Base-by-base conservation (phyloP, 2,113 vertebrate species). In the Poecile atricapillus region DNA sequence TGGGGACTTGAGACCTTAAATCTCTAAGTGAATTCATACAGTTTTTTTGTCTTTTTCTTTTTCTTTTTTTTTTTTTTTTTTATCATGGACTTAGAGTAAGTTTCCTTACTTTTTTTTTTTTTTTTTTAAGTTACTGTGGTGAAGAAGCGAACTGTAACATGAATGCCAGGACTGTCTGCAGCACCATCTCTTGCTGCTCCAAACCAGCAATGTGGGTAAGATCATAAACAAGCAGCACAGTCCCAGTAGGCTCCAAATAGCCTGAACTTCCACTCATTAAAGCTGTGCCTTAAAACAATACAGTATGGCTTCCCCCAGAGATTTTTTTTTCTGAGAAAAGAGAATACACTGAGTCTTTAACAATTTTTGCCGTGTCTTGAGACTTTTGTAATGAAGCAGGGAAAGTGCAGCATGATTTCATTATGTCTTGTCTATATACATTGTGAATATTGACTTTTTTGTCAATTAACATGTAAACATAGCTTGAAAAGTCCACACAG, bases 401-500 rank as follows among this genome's bases (percentile, higher is more conserved):
- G 44, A 87, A 91, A 87, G n/a, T 41, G 11, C 8, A 89, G 17
- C 20, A 39, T 33, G 35, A 37, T 71, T 71, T 82, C 10, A 27
- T 62, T 55, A 55, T 74, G 16, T 37, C 47, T 91, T 87, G 20
- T 56, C 46, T 56, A 60, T 25, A 74, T 47, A 58, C 21, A 43
- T 23, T 62, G 19, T 58, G 37, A 82, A 84, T 87, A 79, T 64
- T 76, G 31, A 73, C 10, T 24, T 71, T 87, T 91, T 81, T 79
- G 83, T 27, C 50, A 79, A 80, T 55, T 76, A 91, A 92, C 90
- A 68, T 93, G 59, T 87, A 94, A 91, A 84, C 33, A 58, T 74
- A 88, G 52, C 87, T 95, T 96, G 77, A 31, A 90, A 69, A 93
- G 87, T 87, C 78, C 93, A 87, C 78, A 77, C 70, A 82, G 33